Evolutionary conservation across 2,113 vertebrate genomes (phyloP), one percentile per base, ranked within the genome.

Genomic region (Crotalus helleri): DNA sequence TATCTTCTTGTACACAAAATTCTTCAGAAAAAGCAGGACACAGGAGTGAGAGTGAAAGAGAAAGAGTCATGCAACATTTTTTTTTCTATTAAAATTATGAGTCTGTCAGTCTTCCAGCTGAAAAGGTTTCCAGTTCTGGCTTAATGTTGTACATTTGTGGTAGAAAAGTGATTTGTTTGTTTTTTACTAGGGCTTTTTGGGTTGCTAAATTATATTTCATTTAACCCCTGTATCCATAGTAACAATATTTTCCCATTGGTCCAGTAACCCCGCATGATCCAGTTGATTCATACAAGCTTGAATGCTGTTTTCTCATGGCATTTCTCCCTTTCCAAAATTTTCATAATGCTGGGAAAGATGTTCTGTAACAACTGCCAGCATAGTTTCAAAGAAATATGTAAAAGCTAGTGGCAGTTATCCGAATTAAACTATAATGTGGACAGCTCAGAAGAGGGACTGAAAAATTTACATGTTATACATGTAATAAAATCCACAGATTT

Each of bases 161-260:
- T 96, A 94, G 88, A 94, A 94, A 97, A 96, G 93, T 90, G 95
- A 96, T 97, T 96, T 95, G 95, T 97, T 96, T 95, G 86, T 88
- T 51, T 96, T 97, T 97, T 94, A 33, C 93, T 94, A 59, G 57
- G 86, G 88, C 89, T 92, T 96, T 97, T 95, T 95, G 95, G 88
- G 94, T 93, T 88, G 90, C 81, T 94, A 95, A 96, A 96, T 96
- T 96, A 96, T 96, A 96, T 94, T 95, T 95, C 94, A 91, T 93
- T 95, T 94, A 95, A 95, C 85, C 92, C 89, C 92, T 94, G 95
- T 97, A 97, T 96, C 96, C 96, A 97, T 97, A 96, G 95, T 95
- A 96, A 95, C 95, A 94, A 91, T 93, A 81, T 87, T 94, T 97
- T 95, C 93, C 95, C 95, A 95, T 87, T 96, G 95, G 95, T 94